These are phyloP conservation scores for Acanthopagrus latus DNA, from an alignment of 2,797 vertebrate species.

Conservation along the genomic window DNA sequence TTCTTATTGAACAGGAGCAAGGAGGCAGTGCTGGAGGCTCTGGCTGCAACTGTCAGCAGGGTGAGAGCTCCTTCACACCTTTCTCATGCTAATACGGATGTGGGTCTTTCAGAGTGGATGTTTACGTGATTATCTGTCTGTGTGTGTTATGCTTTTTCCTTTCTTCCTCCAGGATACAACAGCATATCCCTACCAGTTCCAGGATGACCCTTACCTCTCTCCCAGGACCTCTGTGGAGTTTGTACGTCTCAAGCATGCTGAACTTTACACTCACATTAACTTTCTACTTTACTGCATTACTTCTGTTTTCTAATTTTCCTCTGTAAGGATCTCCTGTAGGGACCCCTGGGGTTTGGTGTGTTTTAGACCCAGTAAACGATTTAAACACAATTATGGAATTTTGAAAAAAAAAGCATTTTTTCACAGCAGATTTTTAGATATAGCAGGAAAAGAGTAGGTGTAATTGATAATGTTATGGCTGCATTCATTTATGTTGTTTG, in stretches of 20 bases:
- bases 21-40: slow-evolving; percentile 90
- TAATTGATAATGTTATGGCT: neutral
- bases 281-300: neutral
- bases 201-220: slow-evolving; percentile 92
- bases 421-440: too few species aligned
- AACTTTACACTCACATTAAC: neutral
- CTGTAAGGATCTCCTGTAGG: too few species aligned
- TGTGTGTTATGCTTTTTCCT: neutral
- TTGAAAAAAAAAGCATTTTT: too few species aligned
- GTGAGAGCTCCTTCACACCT: slow-evolving; percentile 78
- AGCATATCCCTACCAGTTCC: slow-evolving; percentile 88
- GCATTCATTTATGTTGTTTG: too few species aligned
- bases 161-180: slow-evolving; percentile 88
- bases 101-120: neutral
- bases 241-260: slow-evolving; percentile 83
- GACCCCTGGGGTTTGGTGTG: neutral
- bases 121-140: neutral
- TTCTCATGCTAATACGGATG: neutral
- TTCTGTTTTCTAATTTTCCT: neutral
- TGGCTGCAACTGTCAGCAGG: slow-evolving; percentile 90
- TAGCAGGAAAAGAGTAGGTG: too few species aligned
- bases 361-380: too few species aligned
- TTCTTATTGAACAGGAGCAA: slow-evolving; percentile 86
- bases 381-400: too few species aligned
- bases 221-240: slow-evolving; percentile 85